phyloP scores from a whole-genome alignment of 2,797 vertebrate species.

The Gymnoscopelus microlampas region DNA sequence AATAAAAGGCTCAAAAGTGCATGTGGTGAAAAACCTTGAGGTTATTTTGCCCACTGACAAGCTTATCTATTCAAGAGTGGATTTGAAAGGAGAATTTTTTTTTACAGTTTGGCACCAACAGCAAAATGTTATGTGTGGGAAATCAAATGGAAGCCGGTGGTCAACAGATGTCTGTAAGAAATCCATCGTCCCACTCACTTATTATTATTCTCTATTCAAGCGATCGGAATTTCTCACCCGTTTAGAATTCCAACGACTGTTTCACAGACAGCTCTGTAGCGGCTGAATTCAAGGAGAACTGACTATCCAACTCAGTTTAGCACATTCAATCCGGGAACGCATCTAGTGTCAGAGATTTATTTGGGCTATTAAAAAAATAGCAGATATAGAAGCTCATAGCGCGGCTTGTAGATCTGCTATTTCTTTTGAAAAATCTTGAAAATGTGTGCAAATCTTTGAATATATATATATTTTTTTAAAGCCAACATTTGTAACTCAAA shows the following conservation, averaged over 20 bases:
- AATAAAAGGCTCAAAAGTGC: slow-evolving; percentile 19
- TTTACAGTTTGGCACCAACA: background rate
- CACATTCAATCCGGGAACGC: too few species aligned
- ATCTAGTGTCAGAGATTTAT: too few species aligned
- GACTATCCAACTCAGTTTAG: too few species aligned
- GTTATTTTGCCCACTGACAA: slow-evolving; percentile 1
- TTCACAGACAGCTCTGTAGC: slow-evolving; percentile 1
- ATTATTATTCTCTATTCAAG: background rate
- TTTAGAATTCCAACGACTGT: background rate
- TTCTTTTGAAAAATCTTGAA: too few species aligned
- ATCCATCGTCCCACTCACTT: too few species aligned
- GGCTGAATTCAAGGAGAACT: slow-evolving; percentile 25
- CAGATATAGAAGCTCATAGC: too few species aligned
- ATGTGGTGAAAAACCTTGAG: slow-evolving; percentile 30
- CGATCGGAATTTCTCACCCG: background rate
- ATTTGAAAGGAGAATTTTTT: background rate
- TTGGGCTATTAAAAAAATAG: too few species aligned
- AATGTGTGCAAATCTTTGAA: too few species aligned
- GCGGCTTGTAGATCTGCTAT: too few species aligned
- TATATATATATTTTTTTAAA: too few species aligned
- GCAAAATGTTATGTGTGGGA: background rate
- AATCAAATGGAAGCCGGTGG: background rate
- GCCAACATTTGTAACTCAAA: too few species aligned
- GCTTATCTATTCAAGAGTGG: slow-evolving; percentile 4
- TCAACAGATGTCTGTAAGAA: too few species aligned